Conservation (phyloP, 1,140 invertebrate genomes). For the Leptinotarsa lineolata region DNA sequence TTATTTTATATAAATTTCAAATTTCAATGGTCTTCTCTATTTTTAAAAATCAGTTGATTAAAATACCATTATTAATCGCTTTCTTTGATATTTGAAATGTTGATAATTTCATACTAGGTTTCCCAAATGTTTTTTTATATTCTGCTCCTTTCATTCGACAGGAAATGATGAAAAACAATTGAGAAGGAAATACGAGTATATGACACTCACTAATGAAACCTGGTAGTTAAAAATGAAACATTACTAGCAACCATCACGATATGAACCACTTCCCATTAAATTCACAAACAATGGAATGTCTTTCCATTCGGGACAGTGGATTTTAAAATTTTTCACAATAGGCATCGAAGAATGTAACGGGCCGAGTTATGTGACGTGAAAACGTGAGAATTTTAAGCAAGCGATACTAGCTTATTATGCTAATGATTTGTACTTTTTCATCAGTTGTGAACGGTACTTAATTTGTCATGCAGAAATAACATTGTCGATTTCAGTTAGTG, state of each 20-base stretch:
- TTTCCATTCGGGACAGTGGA: background rate
- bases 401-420: background rate
- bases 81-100: too few species aligned
- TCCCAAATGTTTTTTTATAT: too few species aligned
- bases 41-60: too few species aligned
- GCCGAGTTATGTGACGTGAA: background rate
- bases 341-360: background rate
- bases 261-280: background rate
- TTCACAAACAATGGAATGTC: constrained; percentile 6
- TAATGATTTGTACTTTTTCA: constrained; percentile 10
- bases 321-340: constrained; percentile 10
- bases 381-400: constrained; percentile 17
- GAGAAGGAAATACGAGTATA: too few species aligned
- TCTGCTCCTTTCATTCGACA: too few species aligned
- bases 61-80: too few species aligned
- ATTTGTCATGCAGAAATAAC: constrained; percentile 8
- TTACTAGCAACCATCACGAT: background rate
- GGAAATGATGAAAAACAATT: too few species aligned
- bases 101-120: too few species aligned
- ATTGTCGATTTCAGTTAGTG: background rate
- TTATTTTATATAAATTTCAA: too few species aligned
- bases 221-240: too few species aligned
- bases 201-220: too few species aligned
- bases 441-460: constrained; percentile 11
- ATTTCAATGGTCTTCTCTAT: too few species aligned